phyloP scores from a whole-genome alignment of 2,888 invertebrate genomes.

The Seira sanloemensis region DNA sequence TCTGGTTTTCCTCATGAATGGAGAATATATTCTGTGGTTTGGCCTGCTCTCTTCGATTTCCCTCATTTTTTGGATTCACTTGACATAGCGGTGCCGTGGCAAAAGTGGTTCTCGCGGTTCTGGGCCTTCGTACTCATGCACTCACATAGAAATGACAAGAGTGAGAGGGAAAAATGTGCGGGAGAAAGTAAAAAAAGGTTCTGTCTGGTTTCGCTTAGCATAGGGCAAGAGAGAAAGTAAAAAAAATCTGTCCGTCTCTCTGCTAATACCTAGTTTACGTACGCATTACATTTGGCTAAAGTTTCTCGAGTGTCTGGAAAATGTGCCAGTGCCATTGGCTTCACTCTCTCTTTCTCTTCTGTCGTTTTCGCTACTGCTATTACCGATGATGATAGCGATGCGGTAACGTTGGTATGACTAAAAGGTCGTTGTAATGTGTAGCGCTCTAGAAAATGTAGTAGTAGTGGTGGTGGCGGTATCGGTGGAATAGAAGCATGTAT shows the following conservation, averaged over 20 bases:
- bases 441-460: conserved; percentile 5
- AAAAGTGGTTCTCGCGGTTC: conserved; percentile 29
- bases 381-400: conserved; percentile 53
- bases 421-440: conserved; percentile 50
- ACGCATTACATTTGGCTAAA: too few relatives aligned
- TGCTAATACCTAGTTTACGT: too few relatives aligned
- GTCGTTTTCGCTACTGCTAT: conserved; percentile 14
- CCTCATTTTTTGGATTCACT: conserved; percentile 49
- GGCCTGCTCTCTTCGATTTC: conserved; percentile 62
- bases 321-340: conserved; percentile 36
- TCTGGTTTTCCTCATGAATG: conserved; percentile 58
- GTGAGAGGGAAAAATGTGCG: conserved; percentile 20
- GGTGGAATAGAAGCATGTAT: neutral
- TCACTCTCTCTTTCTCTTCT: conserved; percentile 7
- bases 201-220: conserved; percentile 24
- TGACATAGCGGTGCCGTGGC: conserved; percentile 23
- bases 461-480: conserved; percentile 23
- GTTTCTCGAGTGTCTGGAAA: too few relatives aligned
- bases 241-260: conserved; percentile 26
- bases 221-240: neutral
- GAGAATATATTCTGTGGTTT: conserved; percentile 55
- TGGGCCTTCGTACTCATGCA: neutral
- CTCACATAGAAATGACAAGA: conserved; percentile 44
- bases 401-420: conserved; percentile 50
- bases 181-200: conserved; percentile 28